These are phyloP conservation scores for Carpatolechia fugitivella DNA, from an alignment of 2,888 invertebrate species.

Conservation along the genomic window DNA sequence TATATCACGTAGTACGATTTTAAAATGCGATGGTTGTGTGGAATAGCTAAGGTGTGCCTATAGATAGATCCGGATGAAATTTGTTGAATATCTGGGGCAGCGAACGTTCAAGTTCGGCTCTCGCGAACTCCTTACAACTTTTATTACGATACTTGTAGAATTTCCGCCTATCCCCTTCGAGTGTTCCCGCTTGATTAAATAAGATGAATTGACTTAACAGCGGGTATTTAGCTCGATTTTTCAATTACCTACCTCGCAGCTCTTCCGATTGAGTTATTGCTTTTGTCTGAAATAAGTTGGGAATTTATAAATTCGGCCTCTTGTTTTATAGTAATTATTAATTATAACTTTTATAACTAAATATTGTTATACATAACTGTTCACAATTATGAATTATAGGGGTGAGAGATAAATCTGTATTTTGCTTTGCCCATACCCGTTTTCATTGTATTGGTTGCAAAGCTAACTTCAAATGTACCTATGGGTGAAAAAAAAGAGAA, in stretches of 20 bases:
- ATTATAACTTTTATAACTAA: no score
- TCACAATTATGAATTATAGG: no score
- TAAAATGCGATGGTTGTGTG: no score
- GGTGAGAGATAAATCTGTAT: no score
- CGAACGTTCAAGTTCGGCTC: slow-evolving; percentile 45
- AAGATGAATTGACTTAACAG: slow-evolving; percentile 71
- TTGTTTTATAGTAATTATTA: no score
- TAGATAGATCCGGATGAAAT: slow-evolving; percentile 45
- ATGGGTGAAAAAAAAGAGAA: no score
- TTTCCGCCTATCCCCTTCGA: slow-evolving; percentile 68
- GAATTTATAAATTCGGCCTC: no score
- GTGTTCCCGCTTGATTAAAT: slow-evolving; percentile 74
- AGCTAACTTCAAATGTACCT: no score
- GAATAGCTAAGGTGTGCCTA: not conserved
- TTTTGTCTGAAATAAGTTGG: not conserved
- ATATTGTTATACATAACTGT: no score
- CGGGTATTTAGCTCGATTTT: slow-evolving; percentile 38
- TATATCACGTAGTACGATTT: no score
- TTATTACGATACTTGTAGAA: slow-evolving; percentile 79
- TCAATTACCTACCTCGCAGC: slow-evolving; percentile 34
- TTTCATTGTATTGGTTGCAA: no score
- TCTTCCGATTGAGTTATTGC: slow-evolving; percentile 1
- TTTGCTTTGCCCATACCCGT: no score
- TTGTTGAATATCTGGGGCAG: slow-evolving; percentile 62
- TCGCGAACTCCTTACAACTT: slow-evolving; percentile 66